Evolutionary conservation across 2,113 vertebrate genomes (phyloP), one percentile per base, ranked within the genome.

Genomic region (Megaceryle maxima): DNA sequence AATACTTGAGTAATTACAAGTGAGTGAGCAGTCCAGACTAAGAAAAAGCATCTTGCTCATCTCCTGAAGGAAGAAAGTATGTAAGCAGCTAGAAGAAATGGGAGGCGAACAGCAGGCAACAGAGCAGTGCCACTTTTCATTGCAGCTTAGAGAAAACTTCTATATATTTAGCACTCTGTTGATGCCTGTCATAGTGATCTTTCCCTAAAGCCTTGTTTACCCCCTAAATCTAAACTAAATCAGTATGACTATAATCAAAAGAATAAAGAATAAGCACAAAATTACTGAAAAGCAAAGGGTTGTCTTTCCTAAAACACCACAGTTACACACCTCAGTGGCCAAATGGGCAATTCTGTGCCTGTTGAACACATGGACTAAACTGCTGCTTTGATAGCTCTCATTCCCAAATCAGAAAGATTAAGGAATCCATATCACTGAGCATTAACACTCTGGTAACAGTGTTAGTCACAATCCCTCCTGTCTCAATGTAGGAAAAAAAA

Each of bases 141-240:
- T 62, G 29, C 66, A 76, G 84, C 88, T 95, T 87, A 90, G 46
- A 83, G 72, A 57, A 96, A 94, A 86, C 22, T 69, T 92, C 70
- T 87, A 87, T 73, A 51, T 67, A 86, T 96, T 97, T 92, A 97
- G 81, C 89, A 77, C 55, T 57, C 80, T 80, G 50, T 39, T 95
- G 43, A 64, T 91, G 66, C 60, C 87, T 93, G 82, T 90, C 92
- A 84, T 28, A 62, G 78, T 4, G 5, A 90, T 90, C 60, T 91
- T 88, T 84, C 91, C 79, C 92, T 77, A 25, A 95, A 90, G 82
- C 85, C 84, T 94, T 92, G 51, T 93, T 97, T 94, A 74, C 26
- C 31, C 64, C 16, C 76, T 35, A 59, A 59, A 69, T 62, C n/a
- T 66, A 29, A 56, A 93, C 69, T 60, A 55, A 90, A 70, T 29